Evolutionary conservation across 2,113 vertebrate species (phyloP).

Genomic region (Ptychochromis oligacanthus): DNA sequence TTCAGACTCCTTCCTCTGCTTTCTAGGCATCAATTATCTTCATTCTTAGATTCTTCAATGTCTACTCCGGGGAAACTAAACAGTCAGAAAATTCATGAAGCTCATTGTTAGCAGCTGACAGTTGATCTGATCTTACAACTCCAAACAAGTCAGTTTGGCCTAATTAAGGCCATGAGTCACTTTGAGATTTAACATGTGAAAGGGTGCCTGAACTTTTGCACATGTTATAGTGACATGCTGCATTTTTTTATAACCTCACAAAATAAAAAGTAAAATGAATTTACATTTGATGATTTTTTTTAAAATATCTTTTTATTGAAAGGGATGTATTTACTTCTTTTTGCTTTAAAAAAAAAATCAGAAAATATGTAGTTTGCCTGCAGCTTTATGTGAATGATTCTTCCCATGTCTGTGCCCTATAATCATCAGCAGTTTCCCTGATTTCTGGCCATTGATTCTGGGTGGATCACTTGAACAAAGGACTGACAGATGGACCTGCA

Average conservation of each 20-base stretch:
- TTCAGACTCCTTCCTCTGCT: neutral
- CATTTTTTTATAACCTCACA: neutral
- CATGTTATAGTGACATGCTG: neutral
- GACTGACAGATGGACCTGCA: conserved; percentile 2
- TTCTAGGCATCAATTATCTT: neutral
- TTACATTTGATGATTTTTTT: neutral
- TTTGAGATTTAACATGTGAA: neutral
- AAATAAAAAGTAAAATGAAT: neutral
- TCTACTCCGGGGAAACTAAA: neutral
- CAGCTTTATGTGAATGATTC: neutral
- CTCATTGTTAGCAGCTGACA: neutral
- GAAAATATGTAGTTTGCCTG: neutral
- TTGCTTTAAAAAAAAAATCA: neutral
- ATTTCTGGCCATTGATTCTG: neutral
- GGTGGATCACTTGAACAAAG: neutral
- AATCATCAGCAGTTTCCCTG: neutral
- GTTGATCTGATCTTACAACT: neutral
- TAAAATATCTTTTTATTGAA: neutral
- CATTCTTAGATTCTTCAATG: neutral
- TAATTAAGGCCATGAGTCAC: conserved; percentile 3
- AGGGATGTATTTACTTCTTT: neutral
- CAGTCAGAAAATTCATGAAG: neutral
- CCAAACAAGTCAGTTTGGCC: neutral
- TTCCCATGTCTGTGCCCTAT: neutral
- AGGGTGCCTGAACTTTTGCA: neutral